Evolutionary conservation across 1,140 invertebrate genomes (phyloP).

Genomic region (Mya arenaria): DNA sequence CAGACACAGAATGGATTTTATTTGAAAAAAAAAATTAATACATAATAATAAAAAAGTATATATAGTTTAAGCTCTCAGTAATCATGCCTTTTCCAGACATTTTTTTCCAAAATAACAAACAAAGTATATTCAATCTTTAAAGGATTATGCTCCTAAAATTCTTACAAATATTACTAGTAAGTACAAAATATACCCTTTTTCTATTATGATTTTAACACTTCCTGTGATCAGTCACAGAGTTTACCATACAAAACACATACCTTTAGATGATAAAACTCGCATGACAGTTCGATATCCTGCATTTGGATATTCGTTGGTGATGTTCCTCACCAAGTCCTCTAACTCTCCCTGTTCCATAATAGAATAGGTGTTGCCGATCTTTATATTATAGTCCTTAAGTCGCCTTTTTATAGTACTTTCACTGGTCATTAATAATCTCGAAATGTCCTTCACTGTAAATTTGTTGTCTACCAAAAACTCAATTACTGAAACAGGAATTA

Average conservation of each 20-base stretch:
- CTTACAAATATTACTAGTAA: no score
- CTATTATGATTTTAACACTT: no score
- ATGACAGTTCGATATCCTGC: background rate
- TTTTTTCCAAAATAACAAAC: no score
- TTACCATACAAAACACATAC: background rate
- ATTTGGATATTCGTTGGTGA: constrained; percentile 2
- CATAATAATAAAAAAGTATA: no score
- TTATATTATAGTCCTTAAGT: background rate
- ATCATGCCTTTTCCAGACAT: no score
- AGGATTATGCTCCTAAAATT: no score
- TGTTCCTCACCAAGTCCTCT: background rate
- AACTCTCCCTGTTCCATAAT: background rate
- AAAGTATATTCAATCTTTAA: no score
- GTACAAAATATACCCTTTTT: no score
- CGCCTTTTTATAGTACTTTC: background rate
- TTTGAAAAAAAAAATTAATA: no score
- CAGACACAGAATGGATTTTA: no score
- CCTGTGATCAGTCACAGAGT: no score
- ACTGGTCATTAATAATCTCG: background rate
- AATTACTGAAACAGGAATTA: background rate
- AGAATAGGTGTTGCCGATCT: background rate
- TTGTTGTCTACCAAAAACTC: background rate
- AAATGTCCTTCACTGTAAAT: constrained; percentile 4
- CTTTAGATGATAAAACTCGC: background rate
- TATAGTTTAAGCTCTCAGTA: no score